These are phyloP conservation scores for Oreochromis niloticus DNA, from an alignment of 2,113 vertebrate species.

Conservation along the genomic window DNA sequence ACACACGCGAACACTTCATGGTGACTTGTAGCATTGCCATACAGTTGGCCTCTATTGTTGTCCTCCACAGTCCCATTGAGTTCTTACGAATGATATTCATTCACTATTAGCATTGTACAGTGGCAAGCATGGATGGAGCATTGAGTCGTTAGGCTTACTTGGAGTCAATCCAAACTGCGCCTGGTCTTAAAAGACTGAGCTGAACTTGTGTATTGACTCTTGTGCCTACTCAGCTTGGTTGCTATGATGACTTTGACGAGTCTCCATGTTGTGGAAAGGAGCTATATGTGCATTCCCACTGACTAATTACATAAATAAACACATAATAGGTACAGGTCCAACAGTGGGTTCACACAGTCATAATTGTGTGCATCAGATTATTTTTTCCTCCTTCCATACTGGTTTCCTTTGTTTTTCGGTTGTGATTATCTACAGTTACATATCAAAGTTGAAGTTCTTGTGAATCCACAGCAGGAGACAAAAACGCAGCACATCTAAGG, in stretches of 20 bases:
- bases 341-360: neutral
- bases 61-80: neutral
- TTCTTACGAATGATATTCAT: neutral
- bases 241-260: neutral
- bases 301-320: neutral
- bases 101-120: neutral
- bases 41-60: neutral
- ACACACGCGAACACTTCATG: neutral
- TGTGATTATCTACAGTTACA: neutral
- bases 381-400: neutral
- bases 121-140: neutral
- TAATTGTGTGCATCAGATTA: neutral
- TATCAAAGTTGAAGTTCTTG: neutral
- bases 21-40: neutral
- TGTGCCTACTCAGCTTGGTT: neutral
- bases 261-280: neutral
- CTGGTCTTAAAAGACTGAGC: neutral
- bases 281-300: neutral
- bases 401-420: neutral
- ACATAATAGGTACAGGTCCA: neutral
- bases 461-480: neutral
- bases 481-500: neutral
- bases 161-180: neutral
- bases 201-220: neutral
- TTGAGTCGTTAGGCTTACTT: neutral